Base-by-base conservation (phyloP, 2,888 invertebrate species). In the Tuta absoluta region DNA sequence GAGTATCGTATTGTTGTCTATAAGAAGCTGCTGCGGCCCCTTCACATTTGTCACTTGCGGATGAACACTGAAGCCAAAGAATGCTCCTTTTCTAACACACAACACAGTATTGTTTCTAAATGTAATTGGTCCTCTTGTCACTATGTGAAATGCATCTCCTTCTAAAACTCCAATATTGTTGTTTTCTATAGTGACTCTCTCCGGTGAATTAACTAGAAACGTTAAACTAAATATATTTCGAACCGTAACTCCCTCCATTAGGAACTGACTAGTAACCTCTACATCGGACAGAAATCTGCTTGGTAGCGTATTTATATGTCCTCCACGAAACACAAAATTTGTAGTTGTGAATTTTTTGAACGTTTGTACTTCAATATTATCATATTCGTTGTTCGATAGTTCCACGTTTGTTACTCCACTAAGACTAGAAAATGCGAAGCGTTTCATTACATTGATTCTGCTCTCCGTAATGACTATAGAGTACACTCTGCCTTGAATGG, bases 321-420 rank as follows among this genome's bases (percentile, higher is more conserved):
- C 94, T 3, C 95, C 94, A 51, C 92, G 91, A 62, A 97, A 82
- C 69, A 93, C 88, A 68, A 97, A 92, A 70, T 93, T 93, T 41
- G 93, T 92, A 0, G 95, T 93, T 28, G 94, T 93, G 77, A 97
- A 96, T 84, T 96, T 96, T 76, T 96, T 97, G 75, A 97, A 96
- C 1, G 96, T 94, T 85, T 96, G 94, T 49, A 93, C 93, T 71
- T 95, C 94, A 58, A 96, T 92, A 60, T 88, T 92, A 51, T 93
- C 89, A 56, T 95, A 91, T 2, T 81, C 80, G 65, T 94, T 94
- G 72, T 94, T 92, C 38, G 88, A 90, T 69, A 97, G 86, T 69
- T 93, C 93, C 65, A 96, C 91, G 62, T 91, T 93, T 72, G 94
- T 93, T 61, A 94, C 93, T 72, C 93, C 93, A 58, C 92, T 90